Evolutionary conservation across 1,140 invertebrate species (phyloP).

Genomic region (Paraescarpia echinospica): DNA sequence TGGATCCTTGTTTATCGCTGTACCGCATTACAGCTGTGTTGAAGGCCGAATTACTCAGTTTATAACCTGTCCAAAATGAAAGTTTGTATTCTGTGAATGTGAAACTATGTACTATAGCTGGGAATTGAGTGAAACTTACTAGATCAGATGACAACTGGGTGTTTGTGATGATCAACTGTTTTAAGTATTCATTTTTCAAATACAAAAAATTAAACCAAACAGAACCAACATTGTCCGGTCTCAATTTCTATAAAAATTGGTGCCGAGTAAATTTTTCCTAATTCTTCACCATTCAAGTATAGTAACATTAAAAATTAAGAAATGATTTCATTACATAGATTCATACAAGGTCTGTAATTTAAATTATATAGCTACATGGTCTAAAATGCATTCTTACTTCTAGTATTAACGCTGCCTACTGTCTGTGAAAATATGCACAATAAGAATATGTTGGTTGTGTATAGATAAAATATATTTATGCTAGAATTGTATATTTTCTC

Average conservation of each 20-base stretch:
- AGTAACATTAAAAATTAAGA: not conserved
- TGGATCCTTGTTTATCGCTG: slow-evolving; percentile 76
- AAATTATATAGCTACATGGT: not conserved
- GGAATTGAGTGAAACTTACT: not conserved
- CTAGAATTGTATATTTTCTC: not conserved
- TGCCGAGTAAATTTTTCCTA: too few species aligned
- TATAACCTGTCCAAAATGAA: slow-evolving; percentile 63
- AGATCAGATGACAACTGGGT: not conserved
- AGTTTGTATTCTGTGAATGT: not conserved
- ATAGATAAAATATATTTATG: not conserved
- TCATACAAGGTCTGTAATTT: not conserved
- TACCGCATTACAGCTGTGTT: slow-evolving; percentile 85
- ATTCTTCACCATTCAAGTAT: too few species aligned
- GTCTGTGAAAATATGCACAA: not conserved
- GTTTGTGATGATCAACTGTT: not conserved
- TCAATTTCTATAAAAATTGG: not conserved
- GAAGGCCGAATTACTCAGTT: slow-evolving; percentile 82
- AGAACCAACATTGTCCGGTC: not conserved
- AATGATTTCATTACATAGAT: not conserved
- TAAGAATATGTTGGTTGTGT: not conserved
- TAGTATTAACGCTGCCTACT: not conserved
- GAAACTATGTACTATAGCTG: not conserved
- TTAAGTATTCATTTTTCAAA: not conserved
- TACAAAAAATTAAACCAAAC: not conserved
- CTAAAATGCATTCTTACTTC: not conserved